Evolutionary conservation across 2,888 invertebrate genomes (phyloP), one percentile per base, ranked within the genome.

Genomic region (Dorcus parallelipipedus): DNA sequence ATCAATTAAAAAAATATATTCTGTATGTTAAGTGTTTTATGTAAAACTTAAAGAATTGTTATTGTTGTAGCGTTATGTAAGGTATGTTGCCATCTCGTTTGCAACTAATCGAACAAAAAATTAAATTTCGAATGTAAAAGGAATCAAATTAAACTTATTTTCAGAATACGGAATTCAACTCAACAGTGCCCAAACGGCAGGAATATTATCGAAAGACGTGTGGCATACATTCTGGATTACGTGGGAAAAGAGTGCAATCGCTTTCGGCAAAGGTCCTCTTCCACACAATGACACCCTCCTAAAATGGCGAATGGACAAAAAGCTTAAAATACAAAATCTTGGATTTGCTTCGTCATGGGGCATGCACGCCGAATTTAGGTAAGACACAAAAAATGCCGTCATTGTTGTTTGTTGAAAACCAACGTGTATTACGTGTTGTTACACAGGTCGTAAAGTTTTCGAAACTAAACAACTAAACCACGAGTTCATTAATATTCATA

Each of bases 191-290:
- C 80, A 82, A 54, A 85, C 85, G 38, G 83, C 84, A 0, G 82
- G 81, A 52, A 80, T 82, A 6, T 79, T 86, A 20, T 83, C 84
- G 0, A 81, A 82, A 62, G 81, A 60, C 38, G 78, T 82, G 0
- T 86, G 85, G 81, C 82, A 83, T 59, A 84, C 86, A 0, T 86
- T 85, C 79, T 87, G 86, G 87, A 80, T 86, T n/a, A 84, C 83
- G 74, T 87, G 86, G 87, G 86, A 85, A 58, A 82, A 83, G 0
- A 84, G 83, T 0, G 74, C 80, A 8, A 73, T 87, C 10, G 79
- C 82, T 0, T 83, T 86, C 9, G 87, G 87, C 0, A 74, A 79
- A 3, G 86, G 86, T 0, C 82, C 85, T 0, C 77, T 80, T 0
- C 82, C 84, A 0, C 78, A 82, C 0, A 83, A 84, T 64, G 75